phyloP scores from a whole-genome alignment of 1,140 invertebrate genomes.

The Trichomalopsis sarcophagae region DNA sequence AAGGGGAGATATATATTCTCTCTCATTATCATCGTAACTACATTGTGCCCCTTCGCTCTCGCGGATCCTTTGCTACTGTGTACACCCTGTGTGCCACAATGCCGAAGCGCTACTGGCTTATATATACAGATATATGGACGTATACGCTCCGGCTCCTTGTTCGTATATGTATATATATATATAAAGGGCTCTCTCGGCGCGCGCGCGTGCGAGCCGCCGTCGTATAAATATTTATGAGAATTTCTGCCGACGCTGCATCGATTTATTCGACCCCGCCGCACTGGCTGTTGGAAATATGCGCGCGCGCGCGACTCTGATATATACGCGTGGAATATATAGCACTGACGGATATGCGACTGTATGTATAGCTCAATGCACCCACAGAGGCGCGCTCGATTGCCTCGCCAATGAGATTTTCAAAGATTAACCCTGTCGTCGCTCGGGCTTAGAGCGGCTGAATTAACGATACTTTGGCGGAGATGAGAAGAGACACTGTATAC shows the following conservation, averaged over 20 bases:
- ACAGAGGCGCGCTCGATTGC: background rate
- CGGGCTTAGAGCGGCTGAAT: no score
- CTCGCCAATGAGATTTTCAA: conserved; percentile 37
- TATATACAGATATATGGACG: background rate
- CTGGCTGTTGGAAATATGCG: background rate
- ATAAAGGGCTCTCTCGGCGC: background rate
- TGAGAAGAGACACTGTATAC: no score
- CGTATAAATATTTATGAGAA: conserved; percentile 61
- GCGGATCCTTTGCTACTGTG: background rate
- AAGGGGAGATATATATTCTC: background rate
- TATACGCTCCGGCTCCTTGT: background rate
- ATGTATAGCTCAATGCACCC: background rate
- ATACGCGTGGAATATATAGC: background rate
- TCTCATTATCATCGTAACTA: conserved; percentile 35
- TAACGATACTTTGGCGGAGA: no score
- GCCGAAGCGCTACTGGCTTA: no score
- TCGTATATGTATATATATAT: background rate
- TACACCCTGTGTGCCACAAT: background rate
- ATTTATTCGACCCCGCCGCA: conserved; percentile 12
- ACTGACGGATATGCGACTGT: background rate
- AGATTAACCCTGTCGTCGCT: conserved; percentile 22
- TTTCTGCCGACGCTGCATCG: conserved; percentile 47
- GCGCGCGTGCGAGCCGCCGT: background rate
- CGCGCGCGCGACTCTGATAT: background rate
- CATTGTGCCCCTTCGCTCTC: background rate